Evolutionary conservation across 1,140 invertebrate genomes (phyloP).

Genomic region (Zaprionus ghesquierei): DNA sequence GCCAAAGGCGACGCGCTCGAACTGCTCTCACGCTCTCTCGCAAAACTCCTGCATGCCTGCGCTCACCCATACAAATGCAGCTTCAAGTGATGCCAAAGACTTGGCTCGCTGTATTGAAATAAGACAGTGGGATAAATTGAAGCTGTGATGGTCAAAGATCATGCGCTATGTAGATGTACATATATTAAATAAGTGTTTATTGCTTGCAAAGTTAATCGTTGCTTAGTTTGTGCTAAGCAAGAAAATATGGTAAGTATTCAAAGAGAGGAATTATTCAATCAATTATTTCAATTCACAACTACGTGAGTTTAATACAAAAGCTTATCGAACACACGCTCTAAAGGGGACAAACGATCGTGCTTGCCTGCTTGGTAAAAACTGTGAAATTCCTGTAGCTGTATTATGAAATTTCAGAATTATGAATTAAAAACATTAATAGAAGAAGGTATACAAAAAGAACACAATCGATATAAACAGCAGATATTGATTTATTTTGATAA

Average conservation of each 20-base stretch:
- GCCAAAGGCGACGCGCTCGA: neutral
- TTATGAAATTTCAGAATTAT: neutral
- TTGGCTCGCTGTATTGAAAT: neutral
- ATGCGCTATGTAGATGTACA: neutral
- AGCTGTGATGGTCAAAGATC: neutral
- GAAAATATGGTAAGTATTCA: too few species aligned
- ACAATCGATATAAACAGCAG: too few species aligned
- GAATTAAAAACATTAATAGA: neutral
- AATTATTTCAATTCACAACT: constrained; percentile 28
- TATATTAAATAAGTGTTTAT: too few species aligned
- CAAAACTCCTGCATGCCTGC: neutral
- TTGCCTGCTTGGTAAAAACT: neutral
- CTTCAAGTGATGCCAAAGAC: neutral
- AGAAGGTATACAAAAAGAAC: too few species aligned
- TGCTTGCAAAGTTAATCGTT: too few species aligned
- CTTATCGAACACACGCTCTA: constrained; percentile 32
- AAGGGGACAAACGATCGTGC: constrained; percentile 45
- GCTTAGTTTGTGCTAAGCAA: too few species aligned
- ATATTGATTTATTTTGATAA: too few species aligned
- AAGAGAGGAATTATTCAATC: neutral
- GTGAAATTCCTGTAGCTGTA: neutral
- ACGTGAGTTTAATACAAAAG: constrained; percentile 54
- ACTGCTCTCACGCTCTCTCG: neutral
- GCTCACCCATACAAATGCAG: neutral
- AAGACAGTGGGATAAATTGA: neutral